Conservation (phyloP, 2,888 invertebrate species). For the Eupsilia transversa region DNA sequence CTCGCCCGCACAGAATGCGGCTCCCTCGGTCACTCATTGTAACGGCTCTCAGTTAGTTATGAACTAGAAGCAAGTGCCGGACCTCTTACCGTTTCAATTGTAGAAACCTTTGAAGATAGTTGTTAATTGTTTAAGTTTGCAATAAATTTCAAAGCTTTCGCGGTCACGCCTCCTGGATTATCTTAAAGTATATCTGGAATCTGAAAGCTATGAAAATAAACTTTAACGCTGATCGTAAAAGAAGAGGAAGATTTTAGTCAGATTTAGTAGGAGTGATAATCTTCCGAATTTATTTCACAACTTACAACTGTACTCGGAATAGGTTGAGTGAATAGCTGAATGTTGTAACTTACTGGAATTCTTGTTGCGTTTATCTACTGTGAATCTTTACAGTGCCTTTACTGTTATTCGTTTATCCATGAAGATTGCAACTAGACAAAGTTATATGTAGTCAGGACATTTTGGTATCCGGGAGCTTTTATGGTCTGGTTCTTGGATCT, state of each 20-base stretch:
- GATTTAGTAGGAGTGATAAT: constrained; percentile 64
- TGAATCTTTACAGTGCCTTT: constrained; percentile 46
- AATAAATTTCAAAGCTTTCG: constrained; percentile 57
- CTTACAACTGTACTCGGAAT: constrained; percentile 55
- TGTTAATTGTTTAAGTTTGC: constrained; percentile 74
- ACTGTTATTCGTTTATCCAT: constrained; percentile 49
- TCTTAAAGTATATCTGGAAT: constrained; percentile 58
- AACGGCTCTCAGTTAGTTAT: constrained; percentile 82
- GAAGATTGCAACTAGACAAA: constrained; percentile 40
- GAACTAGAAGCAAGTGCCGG: constrained; percentile 72
- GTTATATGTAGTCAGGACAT: constrained; percentile 20
- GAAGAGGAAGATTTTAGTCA: constrained; percentile 58
- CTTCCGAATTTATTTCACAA: constrained; percentile 63
- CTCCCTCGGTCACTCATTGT: constrained; percentile 78
- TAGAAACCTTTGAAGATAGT: constrained; percentile 71
- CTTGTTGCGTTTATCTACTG: constrained; percentile 52
- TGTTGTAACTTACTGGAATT: constrained; percentile 53
- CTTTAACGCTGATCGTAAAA: constrained; percentile 62
- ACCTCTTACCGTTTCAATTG: constrained; percentile 77
- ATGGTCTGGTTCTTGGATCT: neutral
- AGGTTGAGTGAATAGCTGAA: constrained; percentile 47
- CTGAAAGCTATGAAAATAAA: constrained; percentile 56
- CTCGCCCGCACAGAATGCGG: constrained; percentile 72
- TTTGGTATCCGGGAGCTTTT: constrained; percentile 12
- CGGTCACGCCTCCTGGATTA: constrained; percentile 56